Evolutionary conservation across 2,797 vertebrate species (phyloP).

Genomic region (Valencia hispanica): DNA sequence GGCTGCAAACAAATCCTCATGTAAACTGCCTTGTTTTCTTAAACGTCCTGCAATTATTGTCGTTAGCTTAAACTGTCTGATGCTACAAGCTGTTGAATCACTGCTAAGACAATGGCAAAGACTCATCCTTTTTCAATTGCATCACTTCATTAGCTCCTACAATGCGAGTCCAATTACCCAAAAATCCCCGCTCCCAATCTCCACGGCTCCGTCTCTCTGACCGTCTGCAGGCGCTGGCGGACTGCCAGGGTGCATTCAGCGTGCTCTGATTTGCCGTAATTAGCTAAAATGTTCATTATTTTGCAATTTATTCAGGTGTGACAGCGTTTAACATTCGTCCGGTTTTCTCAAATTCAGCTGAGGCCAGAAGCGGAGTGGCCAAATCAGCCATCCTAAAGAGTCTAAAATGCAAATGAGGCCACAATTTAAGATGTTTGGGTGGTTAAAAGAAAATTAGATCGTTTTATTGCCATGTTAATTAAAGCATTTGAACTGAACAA

Average conservation of each 20-base stretch:
- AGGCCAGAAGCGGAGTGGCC: constrained; percentile 31
- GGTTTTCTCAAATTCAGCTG: constrained; percentile 40
- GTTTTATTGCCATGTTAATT: constrained; percentile 6
- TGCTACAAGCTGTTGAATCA: constrained; percentile 47
- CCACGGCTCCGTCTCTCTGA: constrained; percentile 48
- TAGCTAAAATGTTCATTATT: constrained; percentile 72
- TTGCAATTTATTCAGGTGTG: constrained; percentile 61
- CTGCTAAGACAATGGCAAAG: constrained; percentile 46
- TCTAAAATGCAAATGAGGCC: constrained; percentile 33
- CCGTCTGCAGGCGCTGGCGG: constrained; percentile 59
- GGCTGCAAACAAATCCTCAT: background rate
- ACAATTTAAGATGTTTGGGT: constrained; percentile 29
- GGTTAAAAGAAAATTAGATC: constrained; percentile 1
- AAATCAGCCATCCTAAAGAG: constrained; percentile 16
- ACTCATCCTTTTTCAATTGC: constrained; percentile 50
- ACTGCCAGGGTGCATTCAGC: constrained; percentile 61
- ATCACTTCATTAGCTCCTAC: constrained; percentile 71
- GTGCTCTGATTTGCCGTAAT: constrained; percentile 60
- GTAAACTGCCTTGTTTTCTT: constrained; percentile 29
- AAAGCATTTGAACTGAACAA: constrained; percentile 12
- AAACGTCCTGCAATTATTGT: constrained; percentile 19
- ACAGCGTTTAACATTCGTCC: constrained; percentile 54
- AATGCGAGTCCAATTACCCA: constrained; percentile 71
- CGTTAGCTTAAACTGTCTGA: constrained; percentile 15
- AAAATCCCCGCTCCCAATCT: constrained; percentile 48